Evolutionary conservation across 2,888 invertebrate genomes (phyloP).

Genomic region (Melinaea menophilus): DNA sequence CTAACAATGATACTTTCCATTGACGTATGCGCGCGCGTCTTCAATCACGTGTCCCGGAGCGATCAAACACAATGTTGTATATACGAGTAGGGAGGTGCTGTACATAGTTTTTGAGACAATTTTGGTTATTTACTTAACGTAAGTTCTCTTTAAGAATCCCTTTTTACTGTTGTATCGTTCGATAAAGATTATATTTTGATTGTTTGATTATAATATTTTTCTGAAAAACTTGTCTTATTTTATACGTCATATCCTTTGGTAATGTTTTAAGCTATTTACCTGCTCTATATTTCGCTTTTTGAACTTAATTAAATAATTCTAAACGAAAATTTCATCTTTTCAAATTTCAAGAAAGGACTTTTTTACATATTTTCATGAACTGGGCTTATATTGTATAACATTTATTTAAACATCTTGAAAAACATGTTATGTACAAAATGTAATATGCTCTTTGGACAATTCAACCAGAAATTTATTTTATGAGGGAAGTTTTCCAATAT

Average conservation of each 20-base stretch:
- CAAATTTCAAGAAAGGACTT: too few relatives aligned
- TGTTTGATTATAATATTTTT: constrained; percentile 75
- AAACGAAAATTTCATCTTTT: too few relatives aligned
- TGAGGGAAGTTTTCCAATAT: too few relatives aligned
- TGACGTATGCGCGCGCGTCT: constrained; percentile 14
- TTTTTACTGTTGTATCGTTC: constrained; percentile 74
- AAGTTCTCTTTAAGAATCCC: constrained; percentile 53
- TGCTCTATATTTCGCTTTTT: not conserved
- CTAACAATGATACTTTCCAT: not conserved
- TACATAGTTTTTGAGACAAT: constrained; percentile 54
- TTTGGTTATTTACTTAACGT: constrained; percentile 53
- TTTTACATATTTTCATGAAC: too few relatives aligned
- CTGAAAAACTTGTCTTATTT: constrained; percentile 47
- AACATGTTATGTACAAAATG: too few relatives aligned
- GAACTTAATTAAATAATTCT: not conserved
- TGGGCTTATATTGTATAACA: too few relatives aligned
- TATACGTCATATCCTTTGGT: not conserved
- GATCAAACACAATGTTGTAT: constrained; percentile 38
- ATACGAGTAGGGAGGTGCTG: constrained; percentile 41
- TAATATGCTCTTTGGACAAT: too few relatives aligned
- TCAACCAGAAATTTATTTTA: too few relatives aligned
- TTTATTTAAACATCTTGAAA: too few relatives aligned
- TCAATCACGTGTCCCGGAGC: constrained; percentile 20
- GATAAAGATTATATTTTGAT: constrained; percentile 73
- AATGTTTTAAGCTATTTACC: not conserved